phyloP scores from a whole-genome alignment of 2,113 vertebrate species.

The Halichoerus grypus region DNA sequence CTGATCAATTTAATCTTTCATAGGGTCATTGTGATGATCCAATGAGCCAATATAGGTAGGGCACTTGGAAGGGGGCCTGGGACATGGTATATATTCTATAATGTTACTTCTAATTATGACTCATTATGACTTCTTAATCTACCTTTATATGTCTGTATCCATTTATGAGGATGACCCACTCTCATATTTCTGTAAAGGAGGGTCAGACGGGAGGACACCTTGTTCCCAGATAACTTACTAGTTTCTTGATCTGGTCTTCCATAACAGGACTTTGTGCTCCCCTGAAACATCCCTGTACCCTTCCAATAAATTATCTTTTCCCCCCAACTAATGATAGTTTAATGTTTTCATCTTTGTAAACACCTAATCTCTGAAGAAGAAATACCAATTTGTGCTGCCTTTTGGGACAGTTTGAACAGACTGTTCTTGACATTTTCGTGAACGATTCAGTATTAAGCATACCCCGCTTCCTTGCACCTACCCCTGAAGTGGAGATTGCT shows the following conservation, averaged over 20 bases:
- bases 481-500: neutral
- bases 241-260: neutral
- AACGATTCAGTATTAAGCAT: neutral
- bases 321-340: neutral
- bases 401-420: slow-evolving; percentile 46
- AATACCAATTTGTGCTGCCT: neutral
- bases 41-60: neutral
- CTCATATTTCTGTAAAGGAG: neutral
- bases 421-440: slow-evolving; percentile 19
- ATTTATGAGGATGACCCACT: no score
- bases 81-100: no score
- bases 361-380: slow-evolving; percentile 12
- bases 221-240: neutral
- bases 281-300: neutral
- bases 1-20: neutral
- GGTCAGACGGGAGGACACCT: neutral
- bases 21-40: neutral
- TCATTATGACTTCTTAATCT: neutral
- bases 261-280: neutral
- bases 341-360: neutral
- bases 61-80: neutral
- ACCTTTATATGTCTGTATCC: rapidly evolving
- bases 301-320: neutral
- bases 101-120: neutral
- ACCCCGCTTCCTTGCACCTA: neutral